Evolutionary conservation across 2,888 invertebrate genomes (phyloP).

Genomic region (Catonia carolina): DNA sequence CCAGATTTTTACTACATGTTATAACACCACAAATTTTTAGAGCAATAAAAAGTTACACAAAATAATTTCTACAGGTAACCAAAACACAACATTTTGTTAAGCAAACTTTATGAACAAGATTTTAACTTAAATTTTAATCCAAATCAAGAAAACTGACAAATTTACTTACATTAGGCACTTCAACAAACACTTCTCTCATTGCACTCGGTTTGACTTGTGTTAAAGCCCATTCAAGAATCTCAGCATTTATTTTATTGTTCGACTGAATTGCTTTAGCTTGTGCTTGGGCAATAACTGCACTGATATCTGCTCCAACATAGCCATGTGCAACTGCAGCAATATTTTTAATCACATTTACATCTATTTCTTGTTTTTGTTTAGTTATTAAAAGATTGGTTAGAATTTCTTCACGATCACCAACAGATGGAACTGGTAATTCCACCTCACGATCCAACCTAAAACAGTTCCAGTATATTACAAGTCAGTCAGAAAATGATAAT

Average conservation of each 20-base stretch:
- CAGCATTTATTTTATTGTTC: slow-evolving; percentile 40
- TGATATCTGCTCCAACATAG: slow-evolving; percentile 83
- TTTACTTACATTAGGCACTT: slow-evolving; percentile 72
- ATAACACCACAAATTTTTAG: too few relatives aligned
- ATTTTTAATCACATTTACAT: slow-evolving; percentile 44
- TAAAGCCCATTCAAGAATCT: slow-evolving; percentile 58
- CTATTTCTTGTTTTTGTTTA: too few relatives aligned
- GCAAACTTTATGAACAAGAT: too few relatives aligned
- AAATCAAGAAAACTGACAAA: too few relatives aligned
- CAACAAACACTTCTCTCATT: slow-evolving; percentile 82
- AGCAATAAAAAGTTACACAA: too few relatives aligned
- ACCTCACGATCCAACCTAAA: slow-evolving; percentile 68
- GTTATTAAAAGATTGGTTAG: slow-evolving; percentile 53
- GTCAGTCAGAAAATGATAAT: neutral
- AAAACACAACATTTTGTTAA: too few relatives aligned
- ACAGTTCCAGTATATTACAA: slow-evolving; percentile 11
- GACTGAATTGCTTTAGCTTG: slow-evolving; percentile 42
- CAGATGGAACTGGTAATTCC: slow-evolving; percentile 69
- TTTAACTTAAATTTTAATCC: too few relatives aligned
- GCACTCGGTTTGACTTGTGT: slow-evolving; percentile 76
- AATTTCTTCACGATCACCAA: slow-evolving; percentile 59
- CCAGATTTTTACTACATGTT: too few relatives aligned
- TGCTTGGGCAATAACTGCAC: slow-evolving; percentile 68
- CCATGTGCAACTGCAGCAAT: slow-evolving; percentile 75
- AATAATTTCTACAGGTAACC: too few relatives aligned